These are phyloP conservation scores for Heliothis subflexa DNA, from an alignment of 1,140 invertebrate species.

Conservation along the genomic window DNA sequence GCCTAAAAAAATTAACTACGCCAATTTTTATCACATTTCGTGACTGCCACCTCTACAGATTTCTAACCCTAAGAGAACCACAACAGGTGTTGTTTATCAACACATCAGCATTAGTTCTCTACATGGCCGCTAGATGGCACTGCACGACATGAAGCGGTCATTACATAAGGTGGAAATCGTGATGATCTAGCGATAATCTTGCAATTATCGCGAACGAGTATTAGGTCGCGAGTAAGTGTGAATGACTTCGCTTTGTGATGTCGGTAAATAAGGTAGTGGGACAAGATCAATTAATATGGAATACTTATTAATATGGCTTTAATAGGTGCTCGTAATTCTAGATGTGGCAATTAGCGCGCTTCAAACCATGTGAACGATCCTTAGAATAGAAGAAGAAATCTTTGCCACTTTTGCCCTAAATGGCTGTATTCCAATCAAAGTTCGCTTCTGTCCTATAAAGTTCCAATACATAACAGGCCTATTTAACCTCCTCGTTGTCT, in stretches of 20 bases:
- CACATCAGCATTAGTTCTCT: slow-evolving; percentile 32
- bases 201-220: not conserved
- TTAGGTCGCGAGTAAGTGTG: not conserved
- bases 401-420: too few relatives aligned
- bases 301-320: too few relatives aligned
- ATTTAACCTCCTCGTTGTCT: not conserved
- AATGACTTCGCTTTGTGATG: not conserved
- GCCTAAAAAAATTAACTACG: too few relatives aligned
- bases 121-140: not conserved
- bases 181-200: not conserved
- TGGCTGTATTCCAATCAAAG: too few relatives aligned
- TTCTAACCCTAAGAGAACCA: slow-evolving; percentile 42
- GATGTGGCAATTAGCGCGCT: too few relatives aligned
- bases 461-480: too few relatives aligned
- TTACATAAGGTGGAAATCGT: slow-evolving; percentile 9
- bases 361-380: too few relatives aligned
- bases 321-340: too few relatives aligned
- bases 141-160: not conserved
- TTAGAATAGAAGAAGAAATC: too few relatives aligned
- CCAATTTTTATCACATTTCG: not conserved
- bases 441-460: too few relatives aligned
- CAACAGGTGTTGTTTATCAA: slow-evolving; percentile 62
- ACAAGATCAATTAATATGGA: too few relatives aligned
- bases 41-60: slow-evolving; percentile 51
- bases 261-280: not conserved